Evolutionary conservation across 2,888 invertebrate species (phyloP), one percentile per base, ranked within the genome.

Genomic region (Tholera decimalis): DNA sequence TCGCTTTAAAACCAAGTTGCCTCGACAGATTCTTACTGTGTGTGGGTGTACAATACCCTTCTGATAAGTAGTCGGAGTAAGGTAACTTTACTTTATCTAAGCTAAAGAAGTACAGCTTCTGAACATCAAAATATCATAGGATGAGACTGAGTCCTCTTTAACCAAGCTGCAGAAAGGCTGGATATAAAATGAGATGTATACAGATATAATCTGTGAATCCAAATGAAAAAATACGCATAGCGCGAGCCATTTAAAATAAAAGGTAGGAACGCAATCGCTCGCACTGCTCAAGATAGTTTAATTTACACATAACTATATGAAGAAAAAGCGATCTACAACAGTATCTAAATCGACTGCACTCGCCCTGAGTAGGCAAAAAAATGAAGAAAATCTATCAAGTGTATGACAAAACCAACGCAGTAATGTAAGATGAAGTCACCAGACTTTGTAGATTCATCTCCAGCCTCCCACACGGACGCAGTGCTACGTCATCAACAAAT

Each of bases 381-480:
- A 37, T n/a, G 62, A 26, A 9, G 4, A 41, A 15, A 13, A 15
- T 20, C 2, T 13, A 13, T 3, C 39, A 53, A 20, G 5, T 11
- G 7, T 2, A n/a, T 2, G 5, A 54, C 18, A 39, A 58, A 30
- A 3, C n/a, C 39, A 54, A 20, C 8, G n/a, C 7, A 26, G 24
- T 51, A 26, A 43, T 20, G 15, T 39, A 41, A 43, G 37, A 33
- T 33, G 6, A 50, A 30, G 28, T 18, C 1, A 1, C 3, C 26
- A 30, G 9, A 33, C 26, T 28, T 54, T 53, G 28, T 13, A 30
- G 28, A 49, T 55, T 59, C 5, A 18, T 41, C 43, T 49, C 8
- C 35, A 44, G 33, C 30, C 15, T 60, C 30, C 70, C 47, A 68
- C 20, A 53, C 69, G 41, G 46, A 46, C 6, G 41, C 13, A 15